Evolutionary conservation across 2,113 vertebrate species (phyloP).

Genomic region (Rhineura floridana): DNA sequence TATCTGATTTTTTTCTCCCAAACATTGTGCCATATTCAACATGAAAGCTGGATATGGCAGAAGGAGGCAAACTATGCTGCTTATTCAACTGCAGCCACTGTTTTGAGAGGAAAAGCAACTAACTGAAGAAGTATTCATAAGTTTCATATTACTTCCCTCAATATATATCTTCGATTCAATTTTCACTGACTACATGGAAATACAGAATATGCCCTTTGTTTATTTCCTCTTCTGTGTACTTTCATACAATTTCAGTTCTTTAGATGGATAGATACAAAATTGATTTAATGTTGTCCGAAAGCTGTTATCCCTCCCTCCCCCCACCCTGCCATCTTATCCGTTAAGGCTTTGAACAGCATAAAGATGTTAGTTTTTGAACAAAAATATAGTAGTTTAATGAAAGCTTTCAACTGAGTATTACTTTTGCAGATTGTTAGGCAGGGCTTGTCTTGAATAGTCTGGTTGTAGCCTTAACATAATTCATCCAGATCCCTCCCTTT

Average conservation of each 20-base stretch:
- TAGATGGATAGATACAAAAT: not conserved
- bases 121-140: not conserved
- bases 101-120: not conserved
- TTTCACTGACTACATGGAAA: not conserved
- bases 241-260: not conserved
- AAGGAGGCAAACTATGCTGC: not conserved
- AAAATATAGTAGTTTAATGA: constrained; percentile 24
- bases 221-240: not conserved
- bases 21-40: not conserved
- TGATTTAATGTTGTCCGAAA: not conserved
- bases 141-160: not conserved
- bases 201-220: not conserved
- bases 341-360: not conserved
- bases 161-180: not conserved
- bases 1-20: not conserved
- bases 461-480: not conserved
- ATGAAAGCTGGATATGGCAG: not conserved
- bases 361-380: not conserved
- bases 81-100: not conserved
- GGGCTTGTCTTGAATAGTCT: not conserved
- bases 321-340: not conserved
- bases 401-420: not conserved
- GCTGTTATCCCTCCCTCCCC: not conserved
- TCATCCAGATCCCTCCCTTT: not conserved
- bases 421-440: not conserved